Base-by-base conservation (phyloP, 2,888 invertebrate genomes). In the Melolontha melolontha region DNA sequence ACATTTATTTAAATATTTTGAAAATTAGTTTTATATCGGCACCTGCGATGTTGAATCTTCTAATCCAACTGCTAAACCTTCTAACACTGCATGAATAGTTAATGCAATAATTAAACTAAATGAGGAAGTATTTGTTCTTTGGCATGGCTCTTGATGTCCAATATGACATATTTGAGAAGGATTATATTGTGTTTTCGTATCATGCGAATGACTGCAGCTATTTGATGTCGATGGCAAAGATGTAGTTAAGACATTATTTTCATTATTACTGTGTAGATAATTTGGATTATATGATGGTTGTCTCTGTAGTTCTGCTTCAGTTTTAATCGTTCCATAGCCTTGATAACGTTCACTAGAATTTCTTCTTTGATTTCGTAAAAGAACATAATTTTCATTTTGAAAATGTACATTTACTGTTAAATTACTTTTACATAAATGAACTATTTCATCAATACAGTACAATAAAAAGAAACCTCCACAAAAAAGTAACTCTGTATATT, bases 61-160 rank as follows among this genome's bases (percentile, higher is more conserved):
- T 41, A 95, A 83, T 0, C 95, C 95, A 75, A 95, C 91, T 0
- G 94, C 93, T 62, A 94, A 79, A 1, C 95, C 95, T 79, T 95
- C 94, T 71, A 94, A 83, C 11, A 93, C 81, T 14, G 94, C 90
- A 76, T 95, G 95, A 69, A 93, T 86, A 0, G 92, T 91, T 62
- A 95, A 81, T 0, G 94, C 94, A 29, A 90, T 84, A 16, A 94
- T 83, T 55, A 93, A 82, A 0, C 92, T 92, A 10, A 91, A 77
- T 7, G 88, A 86, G 0, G 90, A 88, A 0, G 90, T 88, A 39
- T 88, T 86, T 47, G 87, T 86, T 72, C 86, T 86, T 11, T 84
- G 85, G 71, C 91, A 91, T 0, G 91, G 91, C 72, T 89, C 89
- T 1, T 86, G 85, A 73, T 91, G 90, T 64, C 86, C 88, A 0